phyloP scores from a whole-genome alignment of 2,113 vertebrate species.

The Mohoua ochrocephala region DNA sequence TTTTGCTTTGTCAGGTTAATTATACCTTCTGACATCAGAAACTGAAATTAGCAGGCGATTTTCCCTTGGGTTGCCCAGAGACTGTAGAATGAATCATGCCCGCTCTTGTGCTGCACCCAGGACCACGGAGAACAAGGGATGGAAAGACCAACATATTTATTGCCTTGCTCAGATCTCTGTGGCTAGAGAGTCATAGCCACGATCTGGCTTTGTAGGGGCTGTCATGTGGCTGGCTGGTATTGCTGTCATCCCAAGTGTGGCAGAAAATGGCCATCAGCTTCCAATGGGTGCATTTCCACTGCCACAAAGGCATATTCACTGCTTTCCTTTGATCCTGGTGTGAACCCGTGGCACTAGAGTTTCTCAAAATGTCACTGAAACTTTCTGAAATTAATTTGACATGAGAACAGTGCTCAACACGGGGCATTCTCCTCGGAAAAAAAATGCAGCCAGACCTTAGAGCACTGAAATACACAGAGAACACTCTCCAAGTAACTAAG shows the following conservation, averaged over 20 bases:
- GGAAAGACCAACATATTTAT: neutral
- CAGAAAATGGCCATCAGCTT: neutral
- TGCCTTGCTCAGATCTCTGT: neutral
- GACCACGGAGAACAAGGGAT: neutral
- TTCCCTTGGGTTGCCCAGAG: slow-evolving; percentile 5
- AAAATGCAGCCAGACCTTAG: neutral
- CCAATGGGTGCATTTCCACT: neutral
- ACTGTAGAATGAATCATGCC: neutral
- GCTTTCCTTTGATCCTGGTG: neutral
- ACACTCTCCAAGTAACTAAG: neutral
- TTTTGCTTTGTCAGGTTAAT: slow-evolving; percentile 32
- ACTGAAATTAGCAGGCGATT: slow-evolving; percentile 9
- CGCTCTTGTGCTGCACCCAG: neutral
- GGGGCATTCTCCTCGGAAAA: neutral
- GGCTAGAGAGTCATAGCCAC: neutral
- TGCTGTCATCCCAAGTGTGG: neutral
- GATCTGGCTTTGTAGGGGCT: neutral
- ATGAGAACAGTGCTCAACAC: neutral
- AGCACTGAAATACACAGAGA: neutral
- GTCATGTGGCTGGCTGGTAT: neutral
- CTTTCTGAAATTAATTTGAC: neutral
- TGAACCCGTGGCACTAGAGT: neutral
- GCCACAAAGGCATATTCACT: neutral
- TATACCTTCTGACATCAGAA: neutral
- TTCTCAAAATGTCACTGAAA: neutral